A percentile compares a stretch with the other conserved stretches of the same genome.
These are phyloP conservation scores for Spizella passerina DNA, from an alignment of 2,797 vertebrate genomes.

Conservation along the genomic window DNA sequence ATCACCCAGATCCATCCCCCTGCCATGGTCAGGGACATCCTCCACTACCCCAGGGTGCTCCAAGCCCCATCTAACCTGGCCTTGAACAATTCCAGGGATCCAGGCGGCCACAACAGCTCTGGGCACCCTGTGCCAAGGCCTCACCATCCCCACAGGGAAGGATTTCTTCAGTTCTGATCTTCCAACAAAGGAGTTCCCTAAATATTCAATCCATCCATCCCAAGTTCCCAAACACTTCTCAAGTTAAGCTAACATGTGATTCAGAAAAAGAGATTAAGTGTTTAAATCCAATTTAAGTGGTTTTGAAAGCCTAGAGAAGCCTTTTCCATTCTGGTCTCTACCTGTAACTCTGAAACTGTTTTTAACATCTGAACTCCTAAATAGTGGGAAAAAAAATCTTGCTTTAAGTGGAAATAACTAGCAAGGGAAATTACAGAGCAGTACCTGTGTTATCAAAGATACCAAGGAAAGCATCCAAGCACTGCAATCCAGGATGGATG, in stretches of 20 bases:
- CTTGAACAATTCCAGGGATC: not conserved
- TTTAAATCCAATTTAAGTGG: not conserved
- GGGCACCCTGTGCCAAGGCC: not conserved
- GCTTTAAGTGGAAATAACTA: not conserved
- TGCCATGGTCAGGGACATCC: not conserved
- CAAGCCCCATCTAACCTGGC: fast-evolving
- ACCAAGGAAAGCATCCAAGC: not conserved
- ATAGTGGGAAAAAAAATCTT: not conserved
- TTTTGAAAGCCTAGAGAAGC: not conserved
- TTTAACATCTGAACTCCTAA: not conserved
- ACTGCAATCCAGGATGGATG: no score
- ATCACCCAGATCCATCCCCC: fast-evolving
- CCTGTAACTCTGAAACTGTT: not conserved
- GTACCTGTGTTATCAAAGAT: not conserved
- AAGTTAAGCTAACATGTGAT: not conserved
- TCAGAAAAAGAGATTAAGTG: not conserved
- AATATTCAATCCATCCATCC: not conserved
- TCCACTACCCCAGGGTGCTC: fast-evolving
- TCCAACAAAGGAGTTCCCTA: not conserved
- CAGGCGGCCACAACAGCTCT: not conserved
- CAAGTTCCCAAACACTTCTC: not conserved
- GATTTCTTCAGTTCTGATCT: not conserved
- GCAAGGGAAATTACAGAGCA: not conserved
- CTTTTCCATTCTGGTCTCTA: not conserved
- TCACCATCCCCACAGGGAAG: fast-evolving